Percentiles rank a stretch among this genome's conserved stretches.
These are phyloP conservation scores for Sylvilagus floridanus DNA, from an alignment of 2,797 vertebrate genomes.

Conservation along the genomic window DNA sequence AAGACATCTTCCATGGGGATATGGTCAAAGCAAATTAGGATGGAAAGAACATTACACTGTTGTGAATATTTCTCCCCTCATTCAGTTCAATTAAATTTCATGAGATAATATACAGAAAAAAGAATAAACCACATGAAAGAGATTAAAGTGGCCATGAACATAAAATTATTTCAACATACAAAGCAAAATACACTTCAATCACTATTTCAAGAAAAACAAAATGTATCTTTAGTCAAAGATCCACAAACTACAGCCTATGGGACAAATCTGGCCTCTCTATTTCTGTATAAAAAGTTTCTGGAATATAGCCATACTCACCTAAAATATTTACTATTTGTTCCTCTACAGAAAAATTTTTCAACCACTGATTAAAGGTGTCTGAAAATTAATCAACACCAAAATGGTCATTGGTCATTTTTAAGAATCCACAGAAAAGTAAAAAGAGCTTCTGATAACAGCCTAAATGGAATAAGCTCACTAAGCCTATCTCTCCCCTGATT, in stretches of 20 bases:
- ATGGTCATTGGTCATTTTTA: not conserved
- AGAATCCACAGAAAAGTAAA: not conserved
- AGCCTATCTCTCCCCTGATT: not conserved
- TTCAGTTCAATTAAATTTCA: slow-evolving; percentile 3
- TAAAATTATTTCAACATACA: slow-evolving; percentile 58
- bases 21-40: slow-evolving; percentile 46
- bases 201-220: slow-evolving; percentile 32
- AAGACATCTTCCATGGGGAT: not conserved
- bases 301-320: not conserved
- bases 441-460: not conserved
- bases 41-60: not conserved
- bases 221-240: slow-evolving; percentile 8
- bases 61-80: slow-evolving; percentile 38
- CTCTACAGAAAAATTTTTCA: slow-evolving; percentile 29
- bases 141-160: slow-evolving; percentile 10
- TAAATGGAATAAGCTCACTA: slow-evolving; percentile 1
- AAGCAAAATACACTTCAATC: slow-evolving; percentile 27
- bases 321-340: slow-evolving; percentile 6
- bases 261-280: not conserved
- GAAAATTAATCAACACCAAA: slow-evolving; percentile 53
- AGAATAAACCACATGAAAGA: slow-evolving; percentile 29
- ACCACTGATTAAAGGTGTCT: not conserved
- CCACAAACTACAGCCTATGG: not conserved
- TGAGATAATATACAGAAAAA: slow-evolving; percentile 45
- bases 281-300: slow-evolving; percentile 32